Evolutionary conservation across 2,113 vertebrate species (phyloP), one percentile per base, ranked within the genome.

Genomic region (Raja brachyura): DNA sequence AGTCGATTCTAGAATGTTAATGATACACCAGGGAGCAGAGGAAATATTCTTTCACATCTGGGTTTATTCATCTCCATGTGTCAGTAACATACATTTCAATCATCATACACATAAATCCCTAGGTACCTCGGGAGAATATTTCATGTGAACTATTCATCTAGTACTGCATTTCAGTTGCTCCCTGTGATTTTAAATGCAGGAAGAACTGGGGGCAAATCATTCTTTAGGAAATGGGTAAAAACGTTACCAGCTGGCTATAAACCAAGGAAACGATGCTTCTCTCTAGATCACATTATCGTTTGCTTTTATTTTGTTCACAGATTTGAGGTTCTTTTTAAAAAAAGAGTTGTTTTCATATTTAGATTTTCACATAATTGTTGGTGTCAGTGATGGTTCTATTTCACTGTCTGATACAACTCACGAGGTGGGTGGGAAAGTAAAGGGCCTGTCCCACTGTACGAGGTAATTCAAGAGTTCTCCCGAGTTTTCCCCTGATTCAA

Each of bases 41-140:
- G 28, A n/a, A 16, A 63, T 88, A 18, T 14, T 31, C 28, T 66
- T 18, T 11, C 83, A 88, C 59, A 66, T 88, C 83, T 88, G 83
- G 83, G 59, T 33, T 66, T 88, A 88, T 88, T 88, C 59, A 88
- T 88, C 59, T 88, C 59, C 83, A 88, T 63, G 59, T 88, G 81
- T 85, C 81, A 56, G 81, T 22, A 85, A 66, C 59, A 18, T 88
- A 88, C 83, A 88, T 88, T 88, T 88, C 59, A 88, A 85, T 88
- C 83, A 88, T 63, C 83, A 7, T 88, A 88, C 28, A 88, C 16
- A 63, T 63, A 63, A 33, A 88, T 4, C 59, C 59, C 28, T 88
- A 7, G 59, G 83, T 14, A 63, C n/a, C 83, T 66, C 59, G 7
- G 0, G 59, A 88, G 28, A 63, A 66, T 88, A 63, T 86, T 31